Conservation (phyloP, 2,888 invertebrate genomes). For the Pomacea canaliculata region DNA sequence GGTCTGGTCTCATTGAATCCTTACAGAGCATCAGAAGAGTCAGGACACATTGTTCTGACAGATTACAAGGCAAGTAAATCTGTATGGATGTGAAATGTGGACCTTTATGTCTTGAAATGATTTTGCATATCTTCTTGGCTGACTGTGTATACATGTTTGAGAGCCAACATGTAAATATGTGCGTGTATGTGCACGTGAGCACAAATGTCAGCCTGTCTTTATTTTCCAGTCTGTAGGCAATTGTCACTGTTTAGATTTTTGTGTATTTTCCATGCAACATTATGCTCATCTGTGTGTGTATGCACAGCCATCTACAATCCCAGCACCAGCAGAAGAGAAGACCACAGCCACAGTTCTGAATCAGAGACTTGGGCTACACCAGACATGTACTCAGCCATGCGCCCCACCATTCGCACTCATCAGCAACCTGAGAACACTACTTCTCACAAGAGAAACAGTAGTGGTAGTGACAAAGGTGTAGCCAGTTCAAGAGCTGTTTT, state of each 20-base stretch:
- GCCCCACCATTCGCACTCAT: constrained; percentile 41
- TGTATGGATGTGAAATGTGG: background rate
- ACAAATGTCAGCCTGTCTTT: background rate
- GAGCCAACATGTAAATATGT: background rate
- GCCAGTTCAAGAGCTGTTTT: background rate
- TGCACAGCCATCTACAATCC: constrained; percentile 7
- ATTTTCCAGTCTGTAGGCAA: no score
- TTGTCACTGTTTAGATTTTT: no score
- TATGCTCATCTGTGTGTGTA: no score
- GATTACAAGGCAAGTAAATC: constrained; percentile 41
- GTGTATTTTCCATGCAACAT: no score
- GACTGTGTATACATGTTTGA: background rate
- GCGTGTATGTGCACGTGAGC: background rate
- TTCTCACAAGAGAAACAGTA: background rate
- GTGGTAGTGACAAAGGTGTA: background rate
- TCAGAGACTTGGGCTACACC: constrained; percentile 20
- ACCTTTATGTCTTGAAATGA: background rate
- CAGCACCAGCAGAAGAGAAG: constrained; percentile 28
- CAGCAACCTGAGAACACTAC: background rate
- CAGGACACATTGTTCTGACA: constrained; percentile 53
- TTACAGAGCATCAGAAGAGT: constrained; percentile 54
- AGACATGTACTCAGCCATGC: constrained; percentile 33
- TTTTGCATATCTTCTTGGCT: background rate
- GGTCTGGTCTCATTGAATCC: constrained; percentile 54
- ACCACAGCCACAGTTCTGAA: constrained; percentile 30